phyloP scores from a whole-genome alignment of 2,888 invertebrate genomes.

The Mechanitis mazaeus region DNA sequence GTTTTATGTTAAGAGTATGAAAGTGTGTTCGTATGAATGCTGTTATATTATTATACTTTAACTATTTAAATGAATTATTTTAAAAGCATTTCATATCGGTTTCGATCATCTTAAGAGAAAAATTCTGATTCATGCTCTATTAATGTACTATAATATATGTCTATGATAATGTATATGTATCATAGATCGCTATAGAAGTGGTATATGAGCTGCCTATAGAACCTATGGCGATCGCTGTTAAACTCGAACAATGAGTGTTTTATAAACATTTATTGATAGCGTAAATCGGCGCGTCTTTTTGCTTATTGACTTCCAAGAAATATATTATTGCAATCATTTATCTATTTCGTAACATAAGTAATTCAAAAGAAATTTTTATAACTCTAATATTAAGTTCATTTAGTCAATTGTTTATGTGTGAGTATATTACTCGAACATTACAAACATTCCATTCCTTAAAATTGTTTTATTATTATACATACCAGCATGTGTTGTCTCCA shows the following conservation, averaged over 20 bases:
- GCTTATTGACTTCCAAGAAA: slow-evolving; percentile 2
- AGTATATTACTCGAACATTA: too few relatives aligned
- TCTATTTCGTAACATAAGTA: background rate
- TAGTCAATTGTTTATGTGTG: too few relatives aligned
- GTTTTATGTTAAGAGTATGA: too few relatives aligned
- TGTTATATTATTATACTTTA: too few relatives aligned
- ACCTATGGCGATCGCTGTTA: background rate
- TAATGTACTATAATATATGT: background rate
- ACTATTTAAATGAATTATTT: too few relatives aligned
- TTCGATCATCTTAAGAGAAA: too few relatives aligned
- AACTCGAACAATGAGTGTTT: background rate
- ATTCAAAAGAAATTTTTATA: background rate
- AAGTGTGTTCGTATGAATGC: too few relatives aligned
- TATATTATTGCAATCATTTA: background rate
- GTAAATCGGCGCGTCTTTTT: background rate
- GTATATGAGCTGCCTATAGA: background rate
- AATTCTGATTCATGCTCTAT: too few relatives aligned
- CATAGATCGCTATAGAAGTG: background rate
- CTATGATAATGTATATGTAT: background rate
- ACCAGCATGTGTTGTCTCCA: too few relatives aligned
- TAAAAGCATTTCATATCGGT: too few relatives aligned
- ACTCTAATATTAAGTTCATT: background rate
- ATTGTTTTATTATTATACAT: too few relatives aligned
- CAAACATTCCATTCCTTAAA: too few relatives aligned
- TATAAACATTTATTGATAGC: slow-evolving; percentile 5